Base-by-base conservation (phyloP, 2,113 vertebrate genomes). In the Nannospalax galili region DNA sequence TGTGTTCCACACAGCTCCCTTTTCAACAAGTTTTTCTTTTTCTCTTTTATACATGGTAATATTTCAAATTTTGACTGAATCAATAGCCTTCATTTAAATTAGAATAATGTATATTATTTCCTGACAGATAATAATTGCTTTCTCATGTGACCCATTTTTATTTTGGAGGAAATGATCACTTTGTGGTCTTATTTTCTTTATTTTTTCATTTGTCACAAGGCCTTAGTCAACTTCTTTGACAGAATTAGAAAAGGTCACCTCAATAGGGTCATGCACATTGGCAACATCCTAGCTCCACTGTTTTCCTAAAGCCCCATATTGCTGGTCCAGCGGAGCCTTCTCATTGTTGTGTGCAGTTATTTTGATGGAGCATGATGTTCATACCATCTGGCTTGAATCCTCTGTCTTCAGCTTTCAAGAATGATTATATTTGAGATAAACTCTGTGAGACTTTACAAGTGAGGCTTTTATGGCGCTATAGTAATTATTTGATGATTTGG, bases 151-250 rank as follows among this genome's bases (percentile, higher is more conserved):
- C 11, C 52, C 58, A 77, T 79, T 85, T 92, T 80, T 58, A 74
- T 60, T 84, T 94, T 84, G 10, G 15, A 70, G 58, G 40, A 65
- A 37, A 22, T 37, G 69, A 88, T 72, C 15, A 20, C 35, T 22
- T 93, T 35, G 2, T 78, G 15, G 67, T 90, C n/a, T 40, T 62
- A 35, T 82, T 74, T 92, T 11, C 32, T 94, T 69, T 28, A 28
- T n/a, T 84, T 90, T 67, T 20, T 84, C 37, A 48, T 74, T 42
- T 92, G 52, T 82, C 69, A 78, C 45, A 89, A 84, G 85, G 15
- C 3, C 5, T 70, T 7, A 48, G 30, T 81, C 52, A 85, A 60
- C 62, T 81, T 77, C 28, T 64, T 42, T 52, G 73, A 67, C 52
- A 85, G 40, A 74, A 75, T 4, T 64, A 24, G 56, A 60, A 82